Evolutionary conservation across 1,140 invertebrate species (phyloP).

Genomic region (Microplitis demolitor): DNA sequence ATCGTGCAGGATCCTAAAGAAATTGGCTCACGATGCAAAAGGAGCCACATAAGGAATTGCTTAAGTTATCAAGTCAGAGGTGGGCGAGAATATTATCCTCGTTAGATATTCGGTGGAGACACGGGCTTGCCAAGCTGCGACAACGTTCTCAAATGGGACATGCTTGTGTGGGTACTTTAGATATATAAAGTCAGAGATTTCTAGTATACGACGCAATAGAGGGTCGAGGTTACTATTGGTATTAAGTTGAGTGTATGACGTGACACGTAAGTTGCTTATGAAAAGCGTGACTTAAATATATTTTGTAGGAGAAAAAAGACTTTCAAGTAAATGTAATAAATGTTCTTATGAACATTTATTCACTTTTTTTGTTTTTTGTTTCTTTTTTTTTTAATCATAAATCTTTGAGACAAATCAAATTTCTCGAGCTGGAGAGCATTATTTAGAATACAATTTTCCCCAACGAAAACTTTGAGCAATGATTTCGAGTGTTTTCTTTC

Average conservation of each 20-base stretch:
- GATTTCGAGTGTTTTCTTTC: too few species aligned
- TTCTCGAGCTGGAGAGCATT: too few species aligned
- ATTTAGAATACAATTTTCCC: too few species aligned
- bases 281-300: not conserved
- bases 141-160: conserved; percentile 2
- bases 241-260: not conserved
- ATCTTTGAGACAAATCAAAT: too few species aligned
- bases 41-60: not conserved
- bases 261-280: not conserved
- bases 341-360: too few species aligned
- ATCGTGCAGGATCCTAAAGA: not conserved
- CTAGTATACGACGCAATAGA: not conserved
- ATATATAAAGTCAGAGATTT: not conserved
- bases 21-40: conserved; percentile 3
- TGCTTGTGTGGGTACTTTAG: not conserved
- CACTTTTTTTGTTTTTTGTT: too few species aligned
- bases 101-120: conserved; percentile 17
- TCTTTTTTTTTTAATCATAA: too few species aligned
- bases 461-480: too few species aligned
- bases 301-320: not conserved
- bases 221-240: not conserved
- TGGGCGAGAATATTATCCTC: conserved; percentile 16
- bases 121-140: not conserved
- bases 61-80: not conserved
- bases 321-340: too few species aligned